Evolutionary conservation across 2,113 vertebrate species (phyloP).

Genomic region (Polyodon spathula): DNA sequence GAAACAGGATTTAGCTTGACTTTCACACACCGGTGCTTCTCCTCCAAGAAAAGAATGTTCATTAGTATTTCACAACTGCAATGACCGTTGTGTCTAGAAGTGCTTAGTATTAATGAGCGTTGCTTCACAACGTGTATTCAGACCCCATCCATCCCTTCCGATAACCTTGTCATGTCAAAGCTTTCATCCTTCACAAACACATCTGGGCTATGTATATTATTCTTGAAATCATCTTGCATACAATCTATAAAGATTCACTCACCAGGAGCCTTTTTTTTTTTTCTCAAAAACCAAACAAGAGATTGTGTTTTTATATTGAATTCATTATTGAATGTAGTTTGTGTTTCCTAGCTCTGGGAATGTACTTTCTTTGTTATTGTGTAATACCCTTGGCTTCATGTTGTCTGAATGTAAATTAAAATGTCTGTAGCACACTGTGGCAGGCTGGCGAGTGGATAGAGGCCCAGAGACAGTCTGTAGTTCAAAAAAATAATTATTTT

Average conservation of each 20-base stretch:
- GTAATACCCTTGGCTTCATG: constrained; percentile 16
- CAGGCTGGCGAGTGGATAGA: no score
- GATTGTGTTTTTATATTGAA: background rate
- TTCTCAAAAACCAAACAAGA: background rate
- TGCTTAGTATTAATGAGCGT: constrained; percentile 18
- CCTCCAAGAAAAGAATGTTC: constrained; percentile 2
- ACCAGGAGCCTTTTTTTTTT: background rate
- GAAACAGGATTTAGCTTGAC: constrained; percentile 10
- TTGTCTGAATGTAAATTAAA: background rate
- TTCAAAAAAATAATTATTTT: no score
- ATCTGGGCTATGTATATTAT: constrained; percentile 3
- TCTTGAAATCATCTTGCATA: background rate
- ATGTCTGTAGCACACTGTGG: background rate
- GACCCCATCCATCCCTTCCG: constrained; percentile 5
- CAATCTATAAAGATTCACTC: constrained; percentile 8
- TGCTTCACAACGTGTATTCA: constrained; percentile 14
- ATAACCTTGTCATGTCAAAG: background rate
- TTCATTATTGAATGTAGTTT: background rate
- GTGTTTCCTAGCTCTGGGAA: constrained; percentile 1
- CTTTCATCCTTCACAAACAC: constrained; percentile 9
- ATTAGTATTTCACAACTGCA: constrained; percentile 19
- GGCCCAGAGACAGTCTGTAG: no score
- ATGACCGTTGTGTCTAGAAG: constrained; percentile 16
- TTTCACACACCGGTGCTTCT: constrained; percentile 19
- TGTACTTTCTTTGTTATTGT: background rate